phyloP scores from a whole-genome alignment of 2,797 vertebrate species.

The Petrocephalus schoutedeni region DNA sequence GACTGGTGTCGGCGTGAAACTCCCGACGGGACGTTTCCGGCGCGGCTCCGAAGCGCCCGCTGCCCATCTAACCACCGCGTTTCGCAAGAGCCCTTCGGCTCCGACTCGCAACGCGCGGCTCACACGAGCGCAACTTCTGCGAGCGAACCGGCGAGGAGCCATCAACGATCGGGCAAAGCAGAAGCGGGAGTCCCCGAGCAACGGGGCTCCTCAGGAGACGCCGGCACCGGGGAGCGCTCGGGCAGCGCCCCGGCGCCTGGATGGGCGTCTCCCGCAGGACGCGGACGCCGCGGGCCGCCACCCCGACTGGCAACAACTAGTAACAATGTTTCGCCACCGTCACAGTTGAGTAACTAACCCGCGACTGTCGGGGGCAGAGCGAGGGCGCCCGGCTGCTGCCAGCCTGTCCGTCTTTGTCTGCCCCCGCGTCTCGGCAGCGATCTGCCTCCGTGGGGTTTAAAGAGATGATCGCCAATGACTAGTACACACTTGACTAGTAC shows the following conservation, averaged over 20 bases:
- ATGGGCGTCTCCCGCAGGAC: slow-evolving; percentile 69
- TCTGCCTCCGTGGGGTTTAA: slow-evolving; percentile 15
- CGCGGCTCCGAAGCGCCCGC: neutral
- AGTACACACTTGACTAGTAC: slow-evolving; percentile 4
- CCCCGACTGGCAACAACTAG: slow-evolving; percentile 28
- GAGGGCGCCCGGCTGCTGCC: neutral
- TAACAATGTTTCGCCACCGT: slow-evolving; percentile 13
- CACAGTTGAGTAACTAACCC: neutral
- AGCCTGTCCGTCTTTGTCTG: neutral
- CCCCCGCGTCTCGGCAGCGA: neutral
- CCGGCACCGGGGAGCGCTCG: slow-evolving; percentile 62
- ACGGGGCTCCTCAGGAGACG: slow-evolving; percentile 26
- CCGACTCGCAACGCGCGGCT: neutral
- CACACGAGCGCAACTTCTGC: neutral
- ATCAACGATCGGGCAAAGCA: neutral
- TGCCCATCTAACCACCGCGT: neutral
- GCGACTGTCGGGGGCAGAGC: neutral
- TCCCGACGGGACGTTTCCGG: neutral
- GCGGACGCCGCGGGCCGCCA: slow-evolving; percentile 24
- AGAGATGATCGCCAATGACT: neutral
- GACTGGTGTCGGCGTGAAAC: neutral
- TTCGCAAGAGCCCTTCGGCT: neutral
- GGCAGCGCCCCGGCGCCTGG: slow-evolving; percentile 59
- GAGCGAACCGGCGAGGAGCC: neutral
- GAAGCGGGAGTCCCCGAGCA: neutral